These are phyloP conservation scores for Pinna nobilis DNA, from an alignment of 1,140 invertebrate species.

Conservation along the genomic window DNA sequence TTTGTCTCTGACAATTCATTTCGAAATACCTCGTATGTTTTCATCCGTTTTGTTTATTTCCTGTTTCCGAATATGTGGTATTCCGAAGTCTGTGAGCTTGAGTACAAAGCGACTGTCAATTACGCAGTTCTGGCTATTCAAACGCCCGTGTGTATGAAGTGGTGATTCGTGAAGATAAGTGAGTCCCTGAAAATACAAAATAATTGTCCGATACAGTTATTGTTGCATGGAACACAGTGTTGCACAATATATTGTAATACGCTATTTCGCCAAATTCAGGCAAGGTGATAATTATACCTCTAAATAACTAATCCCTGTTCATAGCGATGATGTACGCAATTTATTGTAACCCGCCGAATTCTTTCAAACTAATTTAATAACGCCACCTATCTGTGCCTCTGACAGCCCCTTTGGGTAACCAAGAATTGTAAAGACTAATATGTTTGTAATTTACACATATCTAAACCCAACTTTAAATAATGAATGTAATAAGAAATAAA, in stretches of 20 bases:
- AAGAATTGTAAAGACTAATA: no score
- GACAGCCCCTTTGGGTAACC: no score
- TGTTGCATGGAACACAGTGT: not conserved
- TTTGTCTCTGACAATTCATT: no score
- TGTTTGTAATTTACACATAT: no score
- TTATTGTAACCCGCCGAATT: no score
- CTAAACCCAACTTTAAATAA: no score
- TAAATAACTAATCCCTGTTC: not conserved
- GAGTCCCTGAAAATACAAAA: conserved; percentile 84
- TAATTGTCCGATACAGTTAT: not conserved
- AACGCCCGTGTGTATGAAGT: conserved; percentile 92
- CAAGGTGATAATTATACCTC: not conserved
- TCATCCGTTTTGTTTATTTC: conserved; percentile 2
- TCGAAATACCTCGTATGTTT: not conserved
- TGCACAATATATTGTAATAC: not conserved
- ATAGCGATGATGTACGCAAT: no score
- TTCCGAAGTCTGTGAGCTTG: conserved; percentile 97
- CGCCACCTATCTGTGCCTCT: no score
- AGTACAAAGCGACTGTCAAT: conserved; percentile 97
- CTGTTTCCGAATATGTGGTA: conserved; percentile 74
- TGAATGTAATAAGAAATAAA: no score
- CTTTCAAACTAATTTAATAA: no score
- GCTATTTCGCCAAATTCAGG: not conserved
- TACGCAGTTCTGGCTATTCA: conserved; percentile 98
- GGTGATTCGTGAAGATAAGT: conserved; percentile 92